Percentiles rank a stretch among this genome's conserved stretches.
Conservation (phyloP, 2,888 invertebrate genomes). For the Ellobium chinense region DNA sequence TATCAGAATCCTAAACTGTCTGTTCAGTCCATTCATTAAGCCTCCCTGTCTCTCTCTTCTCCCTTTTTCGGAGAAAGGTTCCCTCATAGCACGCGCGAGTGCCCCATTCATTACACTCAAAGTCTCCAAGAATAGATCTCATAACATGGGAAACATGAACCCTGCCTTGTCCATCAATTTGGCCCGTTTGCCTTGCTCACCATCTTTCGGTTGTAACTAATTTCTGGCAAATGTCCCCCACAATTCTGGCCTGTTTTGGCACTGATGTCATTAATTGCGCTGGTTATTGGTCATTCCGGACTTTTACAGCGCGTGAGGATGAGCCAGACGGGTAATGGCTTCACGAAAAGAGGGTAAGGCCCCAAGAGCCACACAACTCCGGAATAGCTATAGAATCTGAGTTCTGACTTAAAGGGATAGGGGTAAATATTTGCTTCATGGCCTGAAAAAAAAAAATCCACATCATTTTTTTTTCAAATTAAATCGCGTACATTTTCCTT, state of each 20-base stretch:
- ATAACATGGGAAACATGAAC: conserved; percentile 37
- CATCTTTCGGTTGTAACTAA: conserved; percentile 28
- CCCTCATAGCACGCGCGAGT: too few relatives aligned
- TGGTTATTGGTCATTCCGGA: conserved; percentile 32
- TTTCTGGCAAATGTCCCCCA: conserved; percentile 30
- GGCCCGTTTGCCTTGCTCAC: neutral
- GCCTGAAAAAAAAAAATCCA: too few relatives aligned
- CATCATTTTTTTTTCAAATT: too few relatives aligned
- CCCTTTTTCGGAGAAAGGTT: too few relatives aligned
- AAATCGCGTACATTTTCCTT: too few relatives aligned
- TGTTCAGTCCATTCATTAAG: too few relatives aligned
- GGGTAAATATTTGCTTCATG: too few relatives aligned
- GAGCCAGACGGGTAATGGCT: neutral
- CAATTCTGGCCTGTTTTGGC: conserved; percentile 9
- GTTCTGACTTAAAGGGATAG: too few relatives aligned
- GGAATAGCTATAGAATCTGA: too few relatives aligned
- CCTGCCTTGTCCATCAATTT: conserved; percentile 17
- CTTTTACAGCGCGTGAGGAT: neutral
- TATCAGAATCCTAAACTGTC: too few relatives aligned
- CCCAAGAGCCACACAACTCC: too few relatives aligned
- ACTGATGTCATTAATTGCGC: conserved; percentile 26
- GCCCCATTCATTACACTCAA: conserved; percentile 10
- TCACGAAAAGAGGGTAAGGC: neutral
- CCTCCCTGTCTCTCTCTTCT: too few relatives aligned
- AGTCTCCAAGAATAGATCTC: conserved; percentile 1